These are phyloP conservation scores for Oreochromis mossambicus DNA, from an alignment of 2,797 vertebrate genomes.

Conservation along the genomic window DNA sequence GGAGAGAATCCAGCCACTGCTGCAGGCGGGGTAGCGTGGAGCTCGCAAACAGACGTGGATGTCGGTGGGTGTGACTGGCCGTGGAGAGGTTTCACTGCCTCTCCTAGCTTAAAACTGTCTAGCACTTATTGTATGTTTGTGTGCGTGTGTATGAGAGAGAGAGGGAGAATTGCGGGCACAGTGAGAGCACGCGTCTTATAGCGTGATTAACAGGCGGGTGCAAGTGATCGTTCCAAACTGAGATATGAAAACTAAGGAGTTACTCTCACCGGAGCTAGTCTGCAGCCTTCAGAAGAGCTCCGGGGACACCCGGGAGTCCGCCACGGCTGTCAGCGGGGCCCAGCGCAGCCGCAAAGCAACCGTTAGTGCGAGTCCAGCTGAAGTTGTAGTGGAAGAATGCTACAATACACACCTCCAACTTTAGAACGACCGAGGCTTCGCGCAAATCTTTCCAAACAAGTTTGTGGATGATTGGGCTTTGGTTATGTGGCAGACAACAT, in stretches of 20 bases:
- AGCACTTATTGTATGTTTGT: constrained; percentile 14
- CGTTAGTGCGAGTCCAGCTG: background rate
- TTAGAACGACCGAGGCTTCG: background rate
- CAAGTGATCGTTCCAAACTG: background rate
- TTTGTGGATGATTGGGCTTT: background rate
- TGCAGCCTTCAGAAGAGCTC: background rate
- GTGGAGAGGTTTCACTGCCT: constrained; percentile 24
- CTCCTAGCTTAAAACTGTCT: constrained; percentile 37
- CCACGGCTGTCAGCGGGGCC: background rate
- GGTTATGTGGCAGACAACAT: background rate
- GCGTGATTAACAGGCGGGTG: constrained; percentile 40
- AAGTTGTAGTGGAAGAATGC: background rate
- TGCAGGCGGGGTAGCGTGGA: constrained; percentile 73
- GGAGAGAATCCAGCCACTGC: constrained; percentile 16
- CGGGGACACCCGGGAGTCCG: background rate
- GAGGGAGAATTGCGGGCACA: background rate
- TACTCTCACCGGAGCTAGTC: background rate
- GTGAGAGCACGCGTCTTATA: constrained; percentile 13
- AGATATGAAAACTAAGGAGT: constrained; percentile 6
- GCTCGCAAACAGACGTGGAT: constrained; percentile 60
- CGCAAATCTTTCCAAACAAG: background rate
- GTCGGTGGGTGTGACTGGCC: constrained; percentile 49
- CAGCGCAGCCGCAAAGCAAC: background rate
- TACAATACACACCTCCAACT: background rate
- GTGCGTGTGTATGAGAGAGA: background rate